These are phyloP conservation scores for Scaptomyza montana DNA, from an alignment of 1,140 invertebrate species.

Conservation along the genomic window DNA sequence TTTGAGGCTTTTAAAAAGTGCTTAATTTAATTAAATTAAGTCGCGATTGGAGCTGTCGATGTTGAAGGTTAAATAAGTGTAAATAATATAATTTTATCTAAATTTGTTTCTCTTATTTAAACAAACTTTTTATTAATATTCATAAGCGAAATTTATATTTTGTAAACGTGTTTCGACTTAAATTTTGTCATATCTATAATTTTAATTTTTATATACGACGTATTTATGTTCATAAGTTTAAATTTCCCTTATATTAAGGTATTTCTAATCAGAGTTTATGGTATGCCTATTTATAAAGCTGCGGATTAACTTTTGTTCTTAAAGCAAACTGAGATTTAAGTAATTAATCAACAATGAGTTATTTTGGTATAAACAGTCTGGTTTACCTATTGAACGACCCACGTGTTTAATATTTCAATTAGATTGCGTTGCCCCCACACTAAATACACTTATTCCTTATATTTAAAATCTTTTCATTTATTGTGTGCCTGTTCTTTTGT, in stretches of 20 bases:
- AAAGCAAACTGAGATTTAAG: background rate
- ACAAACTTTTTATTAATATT: no score
- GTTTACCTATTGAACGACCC: conserved; percentile 5
- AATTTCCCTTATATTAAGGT: no score
- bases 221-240: no score
- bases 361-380: background rate
- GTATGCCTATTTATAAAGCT: background rate
- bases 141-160: no score
- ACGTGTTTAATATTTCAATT: conserved; percentile 13
- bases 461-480: conserved; percentile 12
- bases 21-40: conserved; percentile 25
- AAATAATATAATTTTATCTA: no score
- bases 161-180: no score
- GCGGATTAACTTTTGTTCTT: background rate
- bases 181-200: no score
- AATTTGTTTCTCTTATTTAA: no score
- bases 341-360: background rate
- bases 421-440: conserved; percentile 3
- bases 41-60: conserved; percentile 10
- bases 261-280: no score
- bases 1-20: conserved; percentile 24
- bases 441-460: background rate
- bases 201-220: no score
- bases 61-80: no score
- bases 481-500: conserved; percentile 12